These are phyloP conservation scores for Mantis religiosa DNA, from an alignment of 2,888 invertebrate species.

Conservation along the genomic window DNA sequence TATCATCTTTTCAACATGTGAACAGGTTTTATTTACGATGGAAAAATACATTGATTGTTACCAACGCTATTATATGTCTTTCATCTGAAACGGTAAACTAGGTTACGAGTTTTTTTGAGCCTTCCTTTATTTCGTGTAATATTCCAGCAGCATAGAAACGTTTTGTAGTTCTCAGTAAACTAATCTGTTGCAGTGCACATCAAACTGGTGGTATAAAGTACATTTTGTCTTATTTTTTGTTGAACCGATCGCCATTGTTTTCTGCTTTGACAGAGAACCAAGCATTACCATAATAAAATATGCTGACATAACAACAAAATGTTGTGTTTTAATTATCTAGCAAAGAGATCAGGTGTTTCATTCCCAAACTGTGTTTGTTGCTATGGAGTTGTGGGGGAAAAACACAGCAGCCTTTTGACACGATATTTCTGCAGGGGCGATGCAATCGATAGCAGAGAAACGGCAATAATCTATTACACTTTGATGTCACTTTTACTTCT, in stretches of 20 bases:
- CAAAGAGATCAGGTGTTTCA: neutral
- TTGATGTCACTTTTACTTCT: neutral
- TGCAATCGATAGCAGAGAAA: neutral
- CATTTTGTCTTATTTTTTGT: neutral
- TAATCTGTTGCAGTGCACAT: neutral
- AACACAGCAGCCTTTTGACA: neutral
- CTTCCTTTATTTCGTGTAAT: no score
- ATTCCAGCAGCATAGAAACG: no score
- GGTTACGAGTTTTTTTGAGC: no score
- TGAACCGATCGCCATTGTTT: neutral
- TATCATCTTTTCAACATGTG: no score
- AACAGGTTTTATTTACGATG: no score
- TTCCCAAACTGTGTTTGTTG: neutral
- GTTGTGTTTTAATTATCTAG: neutral
- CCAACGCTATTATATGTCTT: no score
- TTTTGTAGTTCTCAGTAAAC: neutral
- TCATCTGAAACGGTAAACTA: no score
- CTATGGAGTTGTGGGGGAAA: neutral
- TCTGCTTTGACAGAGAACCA: neutral
- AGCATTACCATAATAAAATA: neutral
- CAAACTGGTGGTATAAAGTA: neutral
- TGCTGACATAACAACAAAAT: neutral
- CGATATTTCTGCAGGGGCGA: neutral
- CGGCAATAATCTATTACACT: neutral
- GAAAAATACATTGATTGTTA: no score